phyloP scores from a whole-genome alignment of 2,888 invertebrate species.

The Brenthis daphne region DNA sequence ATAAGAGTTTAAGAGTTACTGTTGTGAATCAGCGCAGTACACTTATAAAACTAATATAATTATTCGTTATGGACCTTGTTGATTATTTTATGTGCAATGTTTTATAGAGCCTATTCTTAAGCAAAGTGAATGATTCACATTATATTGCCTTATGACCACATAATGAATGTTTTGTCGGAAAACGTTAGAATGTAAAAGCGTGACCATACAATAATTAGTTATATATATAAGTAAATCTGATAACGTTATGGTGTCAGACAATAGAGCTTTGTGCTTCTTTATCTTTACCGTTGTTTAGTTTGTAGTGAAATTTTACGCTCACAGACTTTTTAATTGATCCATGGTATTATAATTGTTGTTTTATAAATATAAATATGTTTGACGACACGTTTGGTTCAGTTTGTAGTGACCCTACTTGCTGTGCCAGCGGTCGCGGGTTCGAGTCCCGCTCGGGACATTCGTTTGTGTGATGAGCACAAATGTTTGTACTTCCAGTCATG shows the following conservation, averaged over 20 bases:
- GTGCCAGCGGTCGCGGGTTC: too few relatives aligned
- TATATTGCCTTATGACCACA: background rate
- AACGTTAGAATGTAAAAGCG: conserved; percentile 49
- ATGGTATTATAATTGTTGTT: conserved; percentile 3
- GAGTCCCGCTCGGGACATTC: too few relatives aligned
- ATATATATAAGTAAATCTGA: conserved; percentile 45
- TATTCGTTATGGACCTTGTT: conserved; percentile 5
- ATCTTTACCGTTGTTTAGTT: conserved; percentile 42
- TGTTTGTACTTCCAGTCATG: too few relatives aligned
- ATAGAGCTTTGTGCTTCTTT: conserved; percentile 46
- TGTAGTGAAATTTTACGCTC: conserved; percentile 28
- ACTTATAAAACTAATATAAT: conserved; percentile 24
- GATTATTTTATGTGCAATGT: conserved; percentile 13
- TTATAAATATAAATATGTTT: too few relatives aligned
- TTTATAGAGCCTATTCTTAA: conserved; percentile 3
- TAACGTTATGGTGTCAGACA: conserved; percentile 59
- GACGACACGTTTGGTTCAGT: too few relatives aligned
- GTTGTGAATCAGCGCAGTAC: conserved; percentile 40
- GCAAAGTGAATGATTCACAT: background rate
- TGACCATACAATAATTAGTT: conserved; percentile 57
- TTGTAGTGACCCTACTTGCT: too few relatives aligned
- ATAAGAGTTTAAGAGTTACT: conserved; percentile 28
- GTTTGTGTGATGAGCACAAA: too few relatives aligned
- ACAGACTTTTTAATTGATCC: conserved; percentile 24
- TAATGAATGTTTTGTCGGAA: conserved; percentile 3